Conservation (phyloP, 2,888 invertebrate species). For the Leptogaster cylindrica region DNA sequence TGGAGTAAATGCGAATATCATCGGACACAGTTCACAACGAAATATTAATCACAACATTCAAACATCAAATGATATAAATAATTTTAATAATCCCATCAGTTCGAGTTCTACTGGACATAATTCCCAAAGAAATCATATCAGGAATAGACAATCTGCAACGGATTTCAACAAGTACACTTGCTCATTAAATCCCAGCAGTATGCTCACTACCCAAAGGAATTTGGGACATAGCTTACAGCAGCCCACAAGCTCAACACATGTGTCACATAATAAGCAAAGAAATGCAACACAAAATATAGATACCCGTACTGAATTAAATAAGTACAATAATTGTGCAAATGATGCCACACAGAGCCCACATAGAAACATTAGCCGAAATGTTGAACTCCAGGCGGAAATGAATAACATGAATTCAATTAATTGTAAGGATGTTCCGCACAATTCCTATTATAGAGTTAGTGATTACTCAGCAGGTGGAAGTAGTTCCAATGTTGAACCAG, state of each 20-base stretch:
- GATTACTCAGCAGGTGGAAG: too few species aligned
- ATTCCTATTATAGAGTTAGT: too few species aligned
- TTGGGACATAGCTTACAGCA: too few species aligned
- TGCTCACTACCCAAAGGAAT: too few species aligned
- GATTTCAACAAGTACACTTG: conserved; percentile 5
- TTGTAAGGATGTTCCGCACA: neutral
- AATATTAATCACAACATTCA: conserved; percentile 39
- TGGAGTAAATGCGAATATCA: neutral
- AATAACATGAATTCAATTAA: neutral
- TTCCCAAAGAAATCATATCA: neutral
- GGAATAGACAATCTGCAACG: neutral
- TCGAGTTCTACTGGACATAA: neutral
- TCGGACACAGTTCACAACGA: conserved; percentile 24
- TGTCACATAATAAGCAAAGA: neutral
- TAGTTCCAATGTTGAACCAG: too few species aligned
- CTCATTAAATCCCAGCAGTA: neutral
- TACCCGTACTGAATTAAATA: neutral
- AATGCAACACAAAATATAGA: neutral
- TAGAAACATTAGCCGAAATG: neutral
- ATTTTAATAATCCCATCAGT: neutral
- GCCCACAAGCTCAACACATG: neutral
- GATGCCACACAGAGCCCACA: neutral
- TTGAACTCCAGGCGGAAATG: neutral
- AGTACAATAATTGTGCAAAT: conserved; percentile 6
- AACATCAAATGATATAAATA: conserved; percentile 6